Conservation (phyloP, 2,113 vertebrate species). For the Cavia aperea region DNA sequence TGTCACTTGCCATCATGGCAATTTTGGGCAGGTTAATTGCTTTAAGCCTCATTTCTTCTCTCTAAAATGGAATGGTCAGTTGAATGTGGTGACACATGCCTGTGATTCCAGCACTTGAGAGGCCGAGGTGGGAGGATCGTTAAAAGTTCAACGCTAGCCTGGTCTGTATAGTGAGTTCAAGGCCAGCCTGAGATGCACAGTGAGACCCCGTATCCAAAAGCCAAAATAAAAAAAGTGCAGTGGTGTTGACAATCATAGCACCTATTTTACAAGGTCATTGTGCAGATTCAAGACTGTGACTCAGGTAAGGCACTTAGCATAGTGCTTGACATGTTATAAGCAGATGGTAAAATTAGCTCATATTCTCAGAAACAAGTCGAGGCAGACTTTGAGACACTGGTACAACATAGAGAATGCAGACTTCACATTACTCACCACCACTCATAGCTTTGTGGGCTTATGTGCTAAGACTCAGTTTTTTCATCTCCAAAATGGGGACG, state of each 20-base stretch:
- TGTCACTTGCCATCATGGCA: neutral
- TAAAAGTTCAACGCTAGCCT: neutral
- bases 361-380: neutral
- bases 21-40: neutral
- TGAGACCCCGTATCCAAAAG: neutral
- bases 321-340: neutral
- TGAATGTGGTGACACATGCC: too few relatives aligned
- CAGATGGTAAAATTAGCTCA: neutral
- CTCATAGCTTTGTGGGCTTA: neutral
- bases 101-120: too few relatives aligned
- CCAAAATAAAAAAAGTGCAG: neutral
- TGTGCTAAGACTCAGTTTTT: neutral
- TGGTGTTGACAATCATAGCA: neutral
- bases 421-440: neutral
- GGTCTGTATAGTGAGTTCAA: neutral
- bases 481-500: neutral
- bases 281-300: neutral
- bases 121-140: too few relatives aligned
- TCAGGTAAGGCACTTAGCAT: neutral
- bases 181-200: neutral
- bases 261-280: neutral
- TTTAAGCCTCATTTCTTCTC: neutral
- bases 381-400: neutral
- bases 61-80: neutral
- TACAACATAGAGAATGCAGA: neutral